phyloP scores from a whole-genome alignment of 2,888 invertebrate genomes.

The Hypsopygia costalis region DNA sequence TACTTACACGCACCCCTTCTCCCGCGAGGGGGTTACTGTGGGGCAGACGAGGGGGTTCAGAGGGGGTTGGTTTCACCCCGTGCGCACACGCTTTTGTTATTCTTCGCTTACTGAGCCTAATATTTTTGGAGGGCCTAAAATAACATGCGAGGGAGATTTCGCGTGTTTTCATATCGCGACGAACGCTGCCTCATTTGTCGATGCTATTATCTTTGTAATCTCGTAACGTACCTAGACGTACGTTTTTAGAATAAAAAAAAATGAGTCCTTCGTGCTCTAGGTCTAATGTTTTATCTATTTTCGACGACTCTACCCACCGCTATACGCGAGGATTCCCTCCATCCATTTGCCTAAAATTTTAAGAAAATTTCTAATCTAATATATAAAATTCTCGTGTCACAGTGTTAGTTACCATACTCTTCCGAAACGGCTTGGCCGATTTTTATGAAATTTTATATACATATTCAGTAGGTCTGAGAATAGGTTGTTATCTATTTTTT shows the following conservation, averaged over 20 bases:
- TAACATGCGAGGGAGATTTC: slow-evolving; percentile 39
- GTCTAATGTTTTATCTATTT: too few relatives aligned
- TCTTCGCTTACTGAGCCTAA: slow-evolving; percentile 45
- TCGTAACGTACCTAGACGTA: slow-evolving; percentile 6
- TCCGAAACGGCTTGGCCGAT: too few relatives aligned
- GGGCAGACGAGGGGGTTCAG: not conserved
- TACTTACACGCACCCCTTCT: not conserved
- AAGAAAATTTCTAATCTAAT: too few relatives aligned
- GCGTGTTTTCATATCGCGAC: slow-evolving; percentile 33
- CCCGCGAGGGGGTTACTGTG: not conserved
- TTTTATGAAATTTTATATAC: too few relatives aligned
- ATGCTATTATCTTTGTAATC: slow-evolving; percentile 36
- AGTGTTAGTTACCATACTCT: too few relatives aligned
- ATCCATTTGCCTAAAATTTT: too few relatives aligned
- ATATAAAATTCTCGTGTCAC: too few relatives aligned
- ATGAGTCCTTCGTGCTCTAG: too few relatives aligned
- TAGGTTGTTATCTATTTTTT: too few relatives aligned
- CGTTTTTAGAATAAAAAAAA: slow-evolving; percentile 11
- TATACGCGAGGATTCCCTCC: too few relatives aligned
- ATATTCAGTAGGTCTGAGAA: too few relatives aligned
- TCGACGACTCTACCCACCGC: too few relatives aligned
- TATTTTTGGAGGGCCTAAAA: slow-evolving; percentile 52
- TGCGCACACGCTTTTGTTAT: slow-evolving; percentile 38
- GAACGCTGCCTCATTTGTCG: slow-evolving; percentile 33
- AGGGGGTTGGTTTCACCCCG: slow-evolving; percentile 8